Conservation (phyloP, 2,113 vertebrate genomes). For the Protomyctophum bolini region DNA sequence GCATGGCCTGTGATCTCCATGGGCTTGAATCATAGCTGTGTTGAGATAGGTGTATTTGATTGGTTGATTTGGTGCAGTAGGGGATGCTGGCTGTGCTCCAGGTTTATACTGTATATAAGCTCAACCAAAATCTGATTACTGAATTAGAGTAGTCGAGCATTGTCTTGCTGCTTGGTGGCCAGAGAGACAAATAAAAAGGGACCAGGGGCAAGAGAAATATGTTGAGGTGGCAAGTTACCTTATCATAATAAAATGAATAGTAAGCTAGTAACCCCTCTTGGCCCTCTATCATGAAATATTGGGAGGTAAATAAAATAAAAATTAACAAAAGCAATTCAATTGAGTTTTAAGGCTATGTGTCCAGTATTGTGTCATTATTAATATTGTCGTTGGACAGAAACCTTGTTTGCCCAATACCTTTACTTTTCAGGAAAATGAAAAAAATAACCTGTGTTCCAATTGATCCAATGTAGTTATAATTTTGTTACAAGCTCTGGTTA, state of each 20-base stretch:
- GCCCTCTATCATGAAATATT: not conserved
- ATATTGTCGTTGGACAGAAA: not conserved
- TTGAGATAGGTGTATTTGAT: constrained; percentile 69
- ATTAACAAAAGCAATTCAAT: too few species aligned
- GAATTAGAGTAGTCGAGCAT: constrained; percentile 50
- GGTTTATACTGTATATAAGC: constrained; percentile 54
- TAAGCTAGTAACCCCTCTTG: not conserved
- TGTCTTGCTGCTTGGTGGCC: constrained; percentile 17
- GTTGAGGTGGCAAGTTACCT: not conserved
- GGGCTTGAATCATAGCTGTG: constrained; percentile 31
- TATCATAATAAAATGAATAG: not conserved
- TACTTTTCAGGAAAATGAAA: too few species aligned
- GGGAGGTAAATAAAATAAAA: too few species aligned
- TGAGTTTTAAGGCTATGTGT: too few species aligned
- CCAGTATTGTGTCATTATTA: not conserved
- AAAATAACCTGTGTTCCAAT: too few species aligned
- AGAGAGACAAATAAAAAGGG: constrained; percentile 21
- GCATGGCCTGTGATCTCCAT: constrained; percentile 14
- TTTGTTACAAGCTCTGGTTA: too few species aligned
- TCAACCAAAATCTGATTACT: constrained; percentile 70
- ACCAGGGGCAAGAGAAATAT: not conserved
- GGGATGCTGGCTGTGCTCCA: constrained; percentile 51
- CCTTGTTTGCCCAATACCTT: not conserved
- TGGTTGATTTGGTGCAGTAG: constrained; percentile 18
- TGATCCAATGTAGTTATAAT: too few species aligned